Base-by-base conservation (phyloP, 2,113 vertebrate genomes). In the Carassius auratus region DNA sequence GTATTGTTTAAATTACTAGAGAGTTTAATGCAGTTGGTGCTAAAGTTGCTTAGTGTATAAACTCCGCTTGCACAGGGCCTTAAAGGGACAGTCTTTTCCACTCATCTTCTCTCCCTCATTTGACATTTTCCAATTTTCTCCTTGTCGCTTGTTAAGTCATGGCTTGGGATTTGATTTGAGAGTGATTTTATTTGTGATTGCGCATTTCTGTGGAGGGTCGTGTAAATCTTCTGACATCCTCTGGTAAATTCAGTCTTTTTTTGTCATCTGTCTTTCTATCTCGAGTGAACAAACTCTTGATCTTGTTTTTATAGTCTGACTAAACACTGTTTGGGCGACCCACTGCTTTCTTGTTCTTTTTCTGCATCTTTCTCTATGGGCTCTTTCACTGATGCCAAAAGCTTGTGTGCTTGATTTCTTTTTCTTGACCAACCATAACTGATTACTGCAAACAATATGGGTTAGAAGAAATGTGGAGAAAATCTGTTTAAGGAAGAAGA, bases 91-190 rank as follows among this genome's bases (percentile, higher is more conserved):
- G 17, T 13, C 23, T 76, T 33, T 61, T 88, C 89, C 87, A 90
- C 89, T 83, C 89, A 26, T 76, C 73, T 81, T 23, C 85, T 80
- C 48, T 64, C 74, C 59, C 76, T 81, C 75, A 45, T 86, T 83
- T 88, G 84, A 88, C 84, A 59, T 86, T 84, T 88, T 88, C 87
- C 84, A 88, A 86, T 86, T 76, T 86, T 86, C 84, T 71, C 48
- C 80, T 77, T 84, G 84, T 84, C 84, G 62, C 81, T 84, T 83
- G 84, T 88, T 86, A 86, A 84, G 81, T 86, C 76, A 61, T 79
- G 74, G 87, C 87, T 66, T 71, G 66, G 80, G 45, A 73, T 85
- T 61, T 42, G 12, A 42, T 45, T 64, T 19, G 62, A 62, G 71
- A 71, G 59, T 76, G 79, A 79, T 83, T 83, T 76, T 81, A 86